A percentile compares a stretch with the other conserved stretches of the same genome.
These are phyloP conservation scores for Netelia fuscicornis DNA, from an alignment of 2,888 invertebrate genomes.

Conservation along the genomic window DNA sequence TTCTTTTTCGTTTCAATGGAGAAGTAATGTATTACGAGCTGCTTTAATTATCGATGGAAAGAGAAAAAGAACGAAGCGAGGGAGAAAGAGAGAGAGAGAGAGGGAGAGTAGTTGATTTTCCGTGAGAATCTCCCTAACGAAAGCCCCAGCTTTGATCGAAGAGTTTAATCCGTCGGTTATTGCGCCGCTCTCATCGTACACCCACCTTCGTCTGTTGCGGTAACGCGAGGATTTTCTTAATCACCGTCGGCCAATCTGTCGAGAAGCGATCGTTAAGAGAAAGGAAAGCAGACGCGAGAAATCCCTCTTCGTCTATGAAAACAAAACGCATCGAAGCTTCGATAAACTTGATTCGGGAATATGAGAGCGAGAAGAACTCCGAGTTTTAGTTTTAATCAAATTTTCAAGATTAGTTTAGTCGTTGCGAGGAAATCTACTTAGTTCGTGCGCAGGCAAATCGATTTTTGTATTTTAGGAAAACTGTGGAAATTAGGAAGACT, in stretches of 20 bases:
- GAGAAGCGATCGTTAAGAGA: constrained; percentile 44
- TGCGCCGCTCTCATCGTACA: constrained; percentile 14
- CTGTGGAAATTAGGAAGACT: neutral
- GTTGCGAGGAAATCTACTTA: neutral
- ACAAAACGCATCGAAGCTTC: constrained; percentile 38
- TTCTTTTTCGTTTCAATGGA: neutral
- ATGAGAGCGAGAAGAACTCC: neutral
- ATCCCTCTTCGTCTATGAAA: constrained; percentile 8
- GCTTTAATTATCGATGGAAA: constrained; percentile 65
- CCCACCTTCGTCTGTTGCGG: neutral
- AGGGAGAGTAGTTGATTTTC: constrained; percentile 60
- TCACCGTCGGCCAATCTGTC: constrained; percentile 65
- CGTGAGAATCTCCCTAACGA: constrained; percentile 52
- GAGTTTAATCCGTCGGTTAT: constrained; percentile 70
- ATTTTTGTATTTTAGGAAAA: neutral
- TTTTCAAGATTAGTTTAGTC: neutral
- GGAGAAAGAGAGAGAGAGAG: neutral
- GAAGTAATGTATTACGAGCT: constrained; percentile 49
- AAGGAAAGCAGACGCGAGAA: constrained; percentile 27
- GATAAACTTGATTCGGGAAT: constrained; percentile 19
- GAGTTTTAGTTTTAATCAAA: constrained; percentile 40
- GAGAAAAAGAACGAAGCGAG: neutral
- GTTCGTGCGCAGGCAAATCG: constrained; percentile 2
- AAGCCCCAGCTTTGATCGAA: constrained; percentile 70
- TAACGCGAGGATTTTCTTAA: constrained; percentile 65